Evolutionary conservation across 2,888 invertebrate genomes (phyloP).

Genomic region (Drosophila acutilabella): DNA sequence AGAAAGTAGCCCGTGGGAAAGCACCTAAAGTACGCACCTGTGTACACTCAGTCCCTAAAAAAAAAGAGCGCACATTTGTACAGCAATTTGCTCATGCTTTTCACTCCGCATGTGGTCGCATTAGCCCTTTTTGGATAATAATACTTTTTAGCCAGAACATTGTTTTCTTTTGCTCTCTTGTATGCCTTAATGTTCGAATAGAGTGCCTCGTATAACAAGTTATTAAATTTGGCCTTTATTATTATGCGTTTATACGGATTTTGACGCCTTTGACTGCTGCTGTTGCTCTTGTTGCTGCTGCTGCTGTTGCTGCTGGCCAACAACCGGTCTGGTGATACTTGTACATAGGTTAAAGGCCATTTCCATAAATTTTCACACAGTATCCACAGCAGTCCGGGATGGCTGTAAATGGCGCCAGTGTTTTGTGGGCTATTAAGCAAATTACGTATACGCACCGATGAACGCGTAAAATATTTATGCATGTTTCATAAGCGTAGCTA

Average conservation of each 20-base stretch:
- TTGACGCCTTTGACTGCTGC: conserved; percentile 13
- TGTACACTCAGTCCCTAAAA: neutral
- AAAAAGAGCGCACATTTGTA: neutral
- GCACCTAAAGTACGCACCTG: neutral
- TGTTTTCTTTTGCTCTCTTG: neutral
- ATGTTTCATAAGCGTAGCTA: conserved; percentile 46
- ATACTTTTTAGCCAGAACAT: conserved; percentile 2
- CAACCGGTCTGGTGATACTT: conserved; percentile 2
- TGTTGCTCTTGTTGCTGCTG: neutral
- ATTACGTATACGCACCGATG: conserved; percentile 77
- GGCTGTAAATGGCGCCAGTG: conserved; percentile 59
- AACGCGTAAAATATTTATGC: conserved; percentile 75
- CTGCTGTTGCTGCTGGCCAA: neutral
- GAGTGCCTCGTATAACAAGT: conserved; percentile 3
- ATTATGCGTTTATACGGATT: conserved; percentile 7
- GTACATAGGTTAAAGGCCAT: conserved; percentile 17
- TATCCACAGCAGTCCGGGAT: conserved; percentile 17
- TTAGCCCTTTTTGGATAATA: neutral
- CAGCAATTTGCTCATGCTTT: neutral
- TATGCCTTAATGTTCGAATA: neutral
- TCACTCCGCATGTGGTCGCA: neutral
- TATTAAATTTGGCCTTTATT: conserved; percentile 15
- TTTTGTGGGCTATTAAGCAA: conserved; percentile 69
- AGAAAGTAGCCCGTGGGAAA: neutral
- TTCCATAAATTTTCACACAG: conserved; percentile 43